Evolutionary conservation across 2,888 invertebrate genomes (phyloP).

Genomic region (Baccha elongata): DNA sequence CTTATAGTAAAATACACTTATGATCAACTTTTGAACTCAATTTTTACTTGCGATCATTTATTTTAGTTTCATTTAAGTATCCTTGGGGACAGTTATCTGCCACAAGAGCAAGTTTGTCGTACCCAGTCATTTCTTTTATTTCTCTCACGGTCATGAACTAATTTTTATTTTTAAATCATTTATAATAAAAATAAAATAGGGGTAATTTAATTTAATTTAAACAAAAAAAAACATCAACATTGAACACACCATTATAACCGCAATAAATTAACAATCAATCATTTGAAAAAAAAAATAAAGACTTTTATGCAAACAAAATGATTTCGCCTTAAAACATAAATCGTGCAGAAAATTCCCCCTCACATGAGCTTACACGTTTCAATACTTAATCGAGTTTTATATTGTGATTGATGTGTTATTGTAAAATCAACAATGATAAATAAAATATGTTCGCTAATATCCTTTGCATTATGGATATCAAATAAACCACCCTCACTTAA

Average conservation of each 20-base stretch:
- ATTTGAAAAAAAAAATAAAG: background rate
- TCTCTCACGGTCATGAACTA: too few relatives aligned
- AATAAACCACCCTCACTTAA: background rate
- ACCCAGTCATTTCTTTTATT: too few relatives aligned
- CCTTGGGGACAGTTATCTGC: too few relatives aligned
- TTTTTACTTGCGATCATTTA: too few relatives aligned
- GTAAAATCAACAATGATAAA: slow-evolving; percentile 43
- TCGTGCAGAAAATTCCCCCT: background rate
- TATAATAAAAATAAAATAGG: too few relatives aligned
- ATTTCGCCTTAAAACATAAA: background rate
- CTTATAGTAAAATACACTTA: too few relatives aligned
- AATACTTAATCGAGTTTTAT: slow-evolving; percentile 35
- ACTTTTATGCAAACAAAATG: background rate
- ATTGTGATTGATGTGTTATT: slow-evolving; percentile 54
- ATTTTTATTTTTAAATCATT: too few relatives aligned
- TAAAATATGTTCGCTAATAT: slow-evolving; percentile 38
- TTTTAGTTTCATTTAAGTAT: too few relatives aligned
- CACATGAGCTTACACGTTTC: slow-evolving; percentile 7
- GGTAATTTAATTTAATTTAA: too few relatives aligned
- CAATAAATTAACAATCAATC: background rate
- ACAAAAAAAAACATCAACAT: too few relatives aligned
- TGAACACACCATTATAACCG: background rate
- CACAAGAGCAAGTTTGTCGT: too few relatives aligned
- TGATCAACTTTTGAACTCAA: too few relatives aligned
- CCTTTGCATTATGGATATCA: slow-evolving; percentile 28